Evolutionary conservation across 2,797 vertebrate genomes (phyloP).

Genomic region (Melopsittacus undulatus): DNA sequence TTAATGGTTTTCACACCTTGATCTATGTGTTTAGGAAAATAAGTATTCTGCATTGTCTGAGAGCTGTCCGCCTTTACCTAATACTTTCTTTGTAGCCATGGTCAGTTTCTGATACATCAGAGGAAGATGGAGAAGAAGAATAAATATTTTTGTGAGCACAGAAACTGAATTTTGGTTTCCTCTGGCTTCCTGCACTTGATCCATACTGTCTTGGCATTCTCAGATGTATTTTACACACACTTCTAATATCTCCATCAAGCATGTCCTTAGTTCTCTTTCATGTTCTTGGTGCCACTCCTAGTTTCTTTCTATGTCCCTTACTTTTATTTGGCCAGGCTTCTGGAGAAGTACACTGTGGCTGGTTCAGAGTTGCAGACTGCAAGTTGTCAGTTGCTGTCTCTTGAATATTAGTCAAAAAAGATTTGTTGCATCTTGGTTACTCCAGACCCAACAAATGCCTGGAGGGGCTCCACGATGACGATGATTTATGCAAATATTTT

Average conservation of each 20-base stretch:
- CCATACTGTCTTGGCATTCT: neutral
- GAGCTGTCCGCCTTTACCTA: neutral
- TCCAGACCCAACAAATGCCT: conserved; percentile 34
- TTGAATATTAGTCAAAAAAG: neutral
- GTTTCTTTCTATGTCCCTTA: neutral
- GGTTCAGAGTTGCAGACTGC: neutral
- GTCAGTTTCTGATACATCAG: neutral
- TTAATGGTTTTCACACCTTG: neutral
- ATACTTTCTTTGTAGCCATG: neutral
- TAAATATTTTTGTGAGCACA: neutral
- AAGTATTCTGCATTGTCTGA: neutral
- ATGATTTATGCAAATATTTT: conserved; percentile 50
- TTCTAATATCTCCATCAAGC: neutral
- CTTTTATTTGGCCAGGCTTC: neutral
- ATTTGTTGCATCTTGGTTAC: conserved; percentile 11
- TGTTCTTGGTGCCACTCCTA: neutral
- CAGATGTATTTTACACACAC: neutral
- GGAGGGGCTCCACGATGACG: neutral
- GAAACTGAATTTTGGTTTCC: neutral
- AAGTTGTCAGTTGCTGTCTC: neutral
- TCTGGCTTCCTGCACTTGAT: neutral
- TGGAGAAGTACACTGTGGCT: neutral
- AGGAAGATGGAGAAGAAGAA: neutral
- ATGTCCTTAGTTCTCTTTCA: neutral
- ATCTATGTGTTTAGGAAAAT: neutral